A percentile compares a stretch with the other conserved stretches of the same genome.
Evolutionary conservation across 2,113 vertebrate genomes (phyloP).

Genomic region (Elaphurus davidianus): DNA sequence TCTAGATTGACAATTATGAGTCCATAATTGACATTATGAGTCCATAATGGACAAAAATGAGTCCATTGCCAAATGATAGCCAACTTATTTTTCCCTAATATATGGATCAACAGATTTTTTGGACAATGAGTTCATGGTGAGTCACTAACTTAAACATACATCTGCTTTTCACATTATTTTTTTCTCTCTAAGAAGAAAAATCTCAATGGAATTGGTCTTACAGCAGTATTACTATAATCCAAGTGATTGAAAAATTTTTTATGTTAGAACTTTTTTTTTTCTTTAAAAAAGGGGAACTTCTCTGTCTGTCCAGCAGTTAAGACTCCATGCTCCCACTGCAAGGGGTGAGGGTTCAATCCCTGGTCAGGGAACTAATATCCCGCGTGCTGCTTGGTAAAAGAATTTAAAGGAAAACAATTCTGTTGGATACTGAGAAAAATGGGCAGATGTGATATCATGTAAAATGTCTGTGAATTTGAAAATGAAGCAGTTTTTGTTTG

Average conservation of each 20-base stretch:
- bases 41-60: neutral
- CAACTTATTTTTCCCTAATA: neutral
- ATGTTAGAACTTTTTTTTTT: neutral
- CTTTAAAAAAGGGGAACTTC: neutral
- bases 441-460: neutral
- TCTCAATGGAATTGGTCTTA: neutral
- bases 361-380: neutral
- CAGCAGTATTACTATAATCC: neutral
- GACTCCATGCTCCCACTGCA: neutral
- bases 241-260: neutral
- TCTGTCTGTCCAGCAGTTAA: neutral
- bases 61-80: neutral
- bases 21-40: too few species aligned
- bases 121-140: rapidly evolving
- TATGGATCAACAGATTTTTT: neutral
- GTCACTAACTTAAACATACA: neutral
- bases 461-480: neutral
- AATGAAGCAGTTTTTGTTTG: neutral
- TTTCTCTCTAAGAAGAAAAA: neutral
- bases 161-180: neutral
- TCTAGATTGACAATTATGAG: neutral
- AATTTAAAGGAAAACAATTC: neutral
- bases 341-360: neutral
- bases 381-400: neutral
- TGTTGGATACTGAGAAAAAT: neutral